phyloP scores from a whole-genome alignment of 2,113 vertebrate species.

The Oceanodroma tethys region DNA sequence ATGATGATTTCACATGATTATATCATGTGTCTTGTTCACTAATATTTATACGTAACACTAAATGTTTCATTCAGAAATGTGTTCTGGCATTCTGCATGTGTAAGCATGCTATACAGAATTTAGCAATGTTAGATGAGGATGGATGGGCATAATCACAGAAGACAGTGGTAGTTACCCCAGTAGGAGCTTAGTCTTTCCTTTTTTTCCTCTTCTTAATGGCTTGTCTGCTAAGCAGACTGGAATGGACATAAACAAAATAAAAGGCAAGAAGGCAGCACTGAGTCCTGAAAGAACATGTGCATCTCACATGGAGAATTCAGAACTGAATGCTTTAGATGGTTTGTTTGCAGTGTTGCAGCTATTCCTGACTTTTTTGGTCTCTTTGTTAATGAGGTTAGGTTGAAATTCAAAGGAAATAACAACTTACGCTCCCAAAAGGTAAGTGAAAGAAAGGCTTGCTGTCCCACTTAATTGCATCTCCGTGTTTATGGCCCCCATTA shows the following conservation, averaged over 20 bases:
- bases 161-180: background rate
- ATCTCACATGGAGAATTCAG: background rate
- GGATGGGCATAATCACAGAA: background rate
- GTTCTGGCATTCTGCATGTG: background rate
- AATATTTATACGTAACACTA: background rate
- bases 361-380: background rate
- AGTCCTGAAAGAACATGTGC: background rate
- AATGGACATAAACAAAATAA: background rate
- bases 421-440: background rate
- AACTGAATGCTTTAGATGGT: background rate
- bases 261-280: background rate
- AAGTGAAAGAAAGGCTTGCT: background rate
- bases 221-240: background rate
- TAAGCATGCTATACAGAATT: background rate
- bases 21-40: background rate
- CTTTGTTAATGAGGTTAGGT: background rate
- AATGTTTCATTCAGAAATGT: constrained; percentile 8
- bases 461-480: background rate
- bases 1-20: background rate
- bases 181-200: background rate
- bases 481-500: background rate
- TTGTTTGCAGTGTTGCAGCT: background rate
- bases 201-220: background rate
- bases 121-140: background rate
- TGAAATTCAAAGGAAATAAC: constrained; percentile 6